Evolutionary conservation across 1,140 invertebrate species (phyloP).

Genomic region (Brachionus asplanchnoidis): DNA sequence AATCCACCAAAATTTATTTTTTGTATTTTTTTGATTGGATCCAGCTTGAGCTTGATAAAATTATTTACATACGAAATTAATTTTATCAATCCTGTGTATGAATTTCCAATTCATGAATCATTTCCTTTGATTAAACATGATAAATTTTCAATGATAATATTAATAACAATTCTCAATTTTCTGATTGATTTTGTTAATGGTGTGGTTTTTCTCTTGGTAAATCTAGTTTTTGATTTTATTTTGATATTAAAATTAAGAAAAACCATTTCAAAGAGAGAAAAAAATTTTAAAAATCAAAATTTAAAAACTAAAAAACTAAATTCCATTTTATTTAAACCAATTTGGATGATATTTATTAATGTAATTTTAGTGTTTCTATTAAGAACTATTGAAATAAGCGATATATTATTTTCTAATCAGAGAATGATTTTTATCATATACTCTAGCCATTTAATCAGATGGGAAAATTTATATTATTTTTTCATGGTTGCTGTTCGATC

Average conservation of each 20-base stretch:
- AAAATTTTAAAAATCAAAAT: not conserved
- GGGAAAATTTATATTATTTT: not conserved
- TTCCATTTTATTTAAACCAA: not conserved
- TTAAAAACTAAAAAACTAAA: not conserved
- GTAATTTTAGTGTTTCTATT: not conserved
- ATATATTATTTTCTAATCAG: not conserved
- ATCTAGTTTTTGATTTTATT: not conserved
- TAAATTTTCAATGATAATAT: not conserved
- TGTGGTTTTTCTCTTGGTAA: not conserved
- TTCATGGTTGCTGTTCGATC: not conserved
- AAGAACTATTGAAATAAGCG: not conserved
- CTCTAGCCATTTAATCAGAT: not conserved
- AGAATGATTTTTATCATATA: not conserved
- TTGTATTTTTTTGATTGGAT: not conserved
- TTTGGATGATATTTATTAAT: not conserved
- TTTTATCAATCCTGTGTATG: not conserved
- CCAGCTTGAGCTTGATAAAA: not conserved
- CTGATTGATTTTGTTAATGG: not conserved
- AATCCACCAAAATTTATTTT: not conserved
- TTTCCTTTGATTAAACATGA: not conserved
- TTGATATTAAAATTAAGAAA: not conserved
- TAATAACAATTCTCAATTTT: not conserved
- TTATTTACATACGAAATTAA: constrained; percentile 6
- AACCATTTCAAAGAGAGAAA: not conserved
- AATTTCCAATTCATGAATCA: not conserved